A percentile compares a stretch with the other conserved stretches of the same genome.
Evolutionary conservation across 2,797 vertebrate genomes (phyloP).

Genomic region (Lutjanus argentimaculatus): DNA sequence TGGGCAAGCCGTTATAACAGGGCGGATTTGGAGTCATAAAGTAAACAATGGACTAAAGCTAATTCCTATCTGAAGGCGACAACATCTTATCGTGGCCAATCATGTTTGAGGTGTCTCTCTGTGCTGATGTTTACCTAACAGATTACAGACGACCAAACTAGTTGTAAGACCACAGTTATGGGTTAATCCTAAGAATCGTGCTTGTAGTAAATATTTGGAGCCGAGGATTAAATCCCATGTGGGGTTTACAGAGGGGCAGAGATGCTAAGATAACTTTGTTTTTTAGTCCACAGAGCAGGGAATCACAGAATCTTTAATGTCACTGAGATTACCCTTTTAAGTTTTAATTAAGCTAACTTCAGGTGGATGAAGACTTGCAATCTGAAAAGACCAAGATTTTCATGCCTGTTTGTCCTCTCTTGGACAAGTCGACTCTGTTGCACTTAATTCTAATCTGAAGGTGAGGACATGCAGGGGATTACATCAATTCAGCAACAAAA

Average conservation of each 20-base stretch:
- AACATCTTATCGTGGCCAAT: conserved; percentile 54
- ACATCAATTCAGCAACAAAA: conserved; percentile 50
- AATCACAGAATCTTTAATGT: conserved; percentile 3
- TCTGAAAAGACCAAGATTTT: not conserved
- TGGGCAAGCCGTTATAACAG: conserved; percentile 69
- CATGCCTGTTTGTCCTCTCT: not conserved
- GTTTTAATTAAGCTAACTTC: not conserved
- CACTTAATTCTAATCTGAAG: conserved; percentile 35
- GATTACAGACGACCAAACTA: conserved; percentile 39
- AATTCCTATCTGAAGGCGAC: conserved; percentile 59
- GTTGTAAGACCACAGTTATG: conserved; percentile 27
- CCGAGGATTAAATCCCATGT: conserved; percentile 32
- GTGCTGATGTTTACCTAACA: conserved; percentile 71
- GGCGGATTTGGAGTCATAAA: conserved; percentile 71
- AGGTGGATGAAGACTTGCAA: not conserved
- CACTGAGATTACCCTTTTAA: not conserved
- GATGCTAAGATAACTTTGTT: conserved; percentile 25
- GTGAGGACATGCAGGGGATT: conserved; percentile 41
- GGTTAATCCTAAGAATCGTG: conserved; percentile 63
- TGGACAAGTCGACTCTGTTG: conserved; percentile 16
- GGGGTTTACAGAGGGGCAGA: conserved; percentile 31
- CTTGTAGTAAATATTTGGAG: conserved; percentile 71
- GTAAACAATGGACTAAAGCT: conserved; percentile 70
- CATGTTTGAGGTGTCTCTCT: conserved; percentile 33
- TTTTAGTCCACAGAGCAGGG: conserved; percentile 2